Percentiles rank a stretch among this genome's conserved stretches.
Evolutionary conservation across 2,888 invertebrate species (phyloP).

Genomic region (Steromphala cineraria): DNA sequence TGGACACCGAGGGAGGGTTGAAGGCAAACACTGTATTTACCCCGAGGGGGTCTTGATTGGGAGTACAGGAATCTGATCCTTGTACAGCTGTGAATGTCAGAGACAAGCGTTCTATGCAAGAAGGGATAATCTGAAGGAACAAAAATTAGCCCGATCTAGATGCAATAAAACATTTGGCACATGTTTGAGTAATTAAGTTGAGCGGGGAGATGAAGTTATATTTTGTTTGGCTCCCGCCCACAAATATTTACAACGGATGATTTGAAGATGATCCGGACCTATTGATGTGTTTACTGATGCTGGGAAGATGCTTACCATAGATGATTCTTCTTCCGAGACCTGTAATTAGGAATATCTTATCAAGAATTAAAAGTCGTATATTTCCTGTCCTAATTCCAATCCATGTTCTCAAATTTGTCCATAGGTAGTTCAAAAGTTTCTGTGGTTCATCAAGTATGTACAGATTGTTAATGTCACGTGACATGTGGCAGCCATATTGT

Average conservation of each 20-base stretch:
- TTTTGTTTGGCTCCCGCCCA: slow-evolving; percentile 39
- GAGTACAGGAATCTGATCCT: not conserved
- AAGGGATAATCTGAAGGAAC: slow-evolving; percentile 2
- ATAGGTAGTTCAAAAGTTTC: slow-evolving; percentile 6
- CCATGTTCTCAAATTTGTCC: not conserved
- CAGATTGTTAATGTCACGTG: slow-evolving; percentile 9
- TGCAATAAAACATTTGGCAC: slow-evolving; percentile 36
- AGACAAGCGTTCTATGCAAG: slow-evolving; percentile 6
- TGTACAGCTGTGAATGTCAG: slow-evolving; percentile 23
- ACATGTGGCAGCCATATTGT: slow-evolving; percentile 13
- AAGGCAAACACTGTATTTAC: not conserved
- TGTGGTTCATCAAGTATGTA: slow-evolving; percentile 1
- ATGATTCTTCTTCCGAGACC: not conserved
- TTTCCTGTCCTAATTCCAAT: not conserved
- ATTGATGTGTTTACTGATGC: slow-evolving; percentile 33
- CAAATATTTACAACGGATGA: slow-evolving; percentile 34
- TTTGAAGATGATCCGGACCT: slow-evolving; percentile 11
- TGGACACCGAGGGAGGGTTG: not conserved
- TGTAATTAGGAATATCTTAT: slow-evolving; percentile 1
- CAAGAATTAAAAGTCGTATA: not conserved
- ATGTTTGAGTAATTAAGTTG: slow-evolving; percentile 39
- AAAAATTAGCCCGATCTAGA: slow-evolving; percentile 30
- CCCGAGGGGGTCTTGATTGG: slow-evolving; percentile 3
- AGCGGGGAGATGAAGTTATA: slow-evolving; percentile 26
- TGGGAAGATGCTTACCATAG: not conserved